Evolutionary conservation across 2,888 invertebrate species (phyloP).

Genomic region (Lomographa bimaculata): DNA sequence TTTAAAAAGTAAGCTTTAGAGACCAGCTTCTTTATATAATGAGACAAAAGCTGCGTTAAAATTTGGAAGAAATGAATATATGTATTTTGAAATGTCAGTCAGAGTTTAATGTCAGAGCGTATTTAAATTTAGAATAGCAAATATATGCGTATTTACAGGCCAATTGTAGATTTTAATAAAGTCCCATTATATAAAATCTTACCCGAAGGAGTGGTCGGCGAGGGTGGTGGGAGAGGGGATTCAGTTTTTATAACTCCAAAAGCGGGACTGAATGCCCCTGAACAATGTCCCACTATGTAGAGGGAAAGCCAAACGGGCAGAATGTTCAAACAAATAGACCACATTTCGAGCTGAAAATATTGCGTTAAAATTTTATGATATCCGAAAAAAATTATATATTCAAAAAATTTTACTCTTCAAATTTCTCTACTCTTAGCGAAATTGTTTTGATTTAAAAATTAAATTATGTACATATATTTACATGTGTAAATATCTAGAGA

Average conservation of each 20-base stretch:
- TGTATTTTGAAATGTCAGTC: too few relatives aligned
- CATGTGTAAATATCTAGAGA: conserved; percentile 8
- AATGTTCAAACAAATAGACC: conserved; percentile 8
- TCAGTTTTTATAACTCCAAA: conserved; percentile 52
- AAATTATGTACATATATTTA: conserved; percentile 20
- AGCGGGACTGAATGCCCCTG: conserved; percentile 49
- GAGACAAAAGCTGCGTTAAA: conserved; percentile 30
- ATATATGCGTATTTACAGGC: conserved; percentile 25
- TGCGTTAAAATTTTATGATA: too few relatives aligned
- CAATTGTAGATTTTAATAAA: conserved; percentile 6
- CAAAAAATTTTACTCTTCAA: too few relatives aligned
- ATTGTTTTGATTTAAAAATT: too few relatives aligned
- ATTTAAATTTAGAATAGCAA: conserved; percentile 26
- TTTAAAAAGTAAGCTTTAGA: too few relatives aligned
- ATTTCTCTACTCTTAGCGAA: too few relatives aligned
- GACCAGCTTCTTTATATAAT: conserved; percentile 38
- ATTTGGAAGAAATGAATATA: too few relatives aligned
- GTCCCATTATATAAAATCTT: conserved; percentile 45
- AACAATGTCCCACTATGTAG: conserved; percentile 36
- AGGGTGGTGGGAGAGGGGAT: conserved; percentile 38
- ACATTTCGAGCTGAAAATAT: conserved; percentile 18
- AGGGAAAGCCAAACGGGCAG: conserved; percentile 31
- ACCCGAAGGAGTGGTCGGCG: conserved; percentile 50
- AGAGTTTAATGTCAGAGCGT: too few relatives aligned
- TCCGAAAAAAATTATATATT: too few relatives aligned